Percentiles rank a stretch among this genome's conserved stretches.
Evolutionary conservation across 2,888 invertebrate species (phyloP).

Genomic region (Pyrgus malvae): DNA sequence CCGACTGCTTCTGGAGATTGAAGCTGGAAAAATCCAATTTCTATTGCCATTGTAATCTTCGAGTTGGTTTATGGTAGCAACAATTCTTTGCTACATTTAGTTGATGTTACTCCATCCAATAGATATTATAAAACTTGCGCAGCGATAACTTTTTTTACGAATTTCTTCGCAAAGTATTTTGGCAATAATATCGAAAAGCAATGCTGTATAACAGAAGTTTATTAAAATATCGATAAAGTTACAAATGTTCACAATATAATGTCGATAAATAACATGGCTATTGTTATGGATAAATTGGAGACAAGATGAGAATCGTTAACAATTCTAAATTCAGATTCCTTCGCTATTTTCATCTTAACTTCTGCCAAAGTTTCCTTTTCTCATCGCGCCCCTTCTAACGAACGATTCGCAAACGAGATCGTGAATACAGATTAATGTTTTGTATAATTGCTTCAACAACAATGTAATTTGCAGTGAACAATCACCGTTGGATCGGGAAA

Average conservation of each 20-base stretch:
- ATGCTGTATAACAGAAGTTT: not conserved
- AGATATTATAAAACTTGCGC: not conserved
- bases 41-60: slow-evolving; percentile 16
- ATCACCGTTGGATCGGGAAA: slow-evolving; percentile 25
- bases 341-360: slow-evolving; percentile 44
- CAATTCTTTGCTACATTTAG: slow-evolving; percentile 16
- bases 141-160: not conserved
- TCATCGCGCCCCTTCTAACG: slow-evolving; percentile 61
- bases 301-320: slow-evolving; percentile 17
- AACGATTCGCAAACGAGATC: slow-evolving; percentile 69
- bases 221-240: not conserved
- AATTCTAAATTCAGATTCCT: slow-evolving; percentile 24
- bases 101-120: slow-evolving; percentile 11
- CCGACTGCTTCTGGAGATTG: slow-evolving; percentile 18
- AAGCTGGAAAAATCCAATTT: slow-evolving; percentile 26
- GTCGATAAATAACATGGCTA: not conserved
- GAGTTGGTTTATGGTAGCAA: slow-evolving; percentile 15
- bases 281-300: slow-evolving; percentile 15
- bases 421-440: slow-evolving; percentile 54
- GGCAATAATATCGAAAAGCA: not conserved
- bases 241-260: not conserved
- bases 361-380: slow-evolving; percentile 67
- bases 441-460: slow-evolving; percentile 64
- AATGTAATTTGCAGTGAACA: slow-evolving; percentile 27
- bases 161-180: not conserved